These are phyloP conservation scores for Drosophila robusta DNA, from an alignment of 2,888 invertebrate genomes.

Conservation along the genomic window DNA sequence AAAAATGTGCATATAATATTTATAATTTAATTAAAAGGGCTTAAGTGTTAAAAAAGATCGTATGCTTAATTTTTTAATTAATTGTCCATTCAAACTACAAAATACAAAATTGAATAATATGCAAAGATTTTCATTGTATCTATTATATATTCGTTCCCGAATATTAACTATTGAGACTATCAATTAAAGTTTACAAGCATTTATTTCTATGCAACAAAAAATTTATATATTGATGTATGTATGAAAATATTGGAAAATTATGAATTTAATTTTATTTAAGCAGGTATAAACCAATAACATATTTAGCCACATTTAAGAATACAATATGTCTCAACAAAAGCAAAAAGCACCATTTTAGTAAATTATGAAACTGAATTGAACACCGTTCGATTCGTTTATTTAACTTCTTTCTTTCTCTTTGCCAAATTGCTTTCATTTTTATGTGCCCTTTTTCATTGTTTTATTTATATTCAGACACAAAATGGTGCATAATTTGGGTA, in stretches of 20 bases:
- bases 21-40: too few relatives aligned
- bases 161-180: too few relatives aligned
- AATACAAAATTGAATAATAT: too few relatives aligned
- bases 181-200: too few relatives aligned
- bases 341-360: conserved; percentile 6
- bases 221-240: background rate
- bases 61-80: too few relatives aligned
- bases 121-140: too few relatives aligned
- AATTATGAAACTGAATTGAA: conserved; percentile 28
- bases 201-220: background rate
- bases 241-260: background rate
- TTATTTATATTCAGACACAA: conserved; percentile 29
- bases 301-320: background rate
- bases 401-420: background rate
- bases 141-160: too few relatives aligned
- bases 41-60: too few relatives aligned
- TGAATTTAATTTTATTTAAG: background rate
- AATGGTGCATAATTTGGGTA: conserved; percentile 29
- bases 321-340: background rate
- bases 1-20: too few relatives aligned
- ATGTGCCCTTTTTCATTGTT: conserved; percentile 18
- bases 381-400: conserved; percentile 17
- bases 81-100: too few relatives aligned
- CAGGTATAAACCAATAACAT: background rate
- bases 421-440: conserved; percentile 14